Evolutionary conservation across 1,140 invertebrate species (phyloP).

Genomic region (Copidosoma floridanum): DNA sequence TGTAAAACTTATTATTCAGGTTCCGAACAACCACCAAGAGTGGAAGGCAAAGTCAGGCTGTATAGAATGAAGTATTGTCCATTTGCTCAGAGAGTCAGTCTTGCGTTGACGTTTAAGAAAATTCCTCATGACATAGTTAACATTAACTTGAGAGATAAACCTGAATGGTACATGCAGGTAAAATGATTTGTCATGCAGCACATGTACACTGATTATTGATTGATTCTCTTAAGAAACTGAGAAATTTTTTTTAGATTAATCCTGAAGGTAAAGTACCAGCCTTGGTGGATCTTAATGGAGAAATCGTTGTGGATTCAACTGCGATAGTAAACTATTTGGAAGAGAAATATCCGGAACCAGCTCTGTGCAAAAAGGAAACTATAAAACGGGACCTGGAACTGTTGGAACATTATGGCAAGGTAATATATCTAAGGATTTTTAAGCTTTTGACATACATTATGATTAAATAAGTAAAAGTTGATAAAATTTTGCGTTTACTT

Average conservation of each 20-base stretch:
- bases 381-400: conserved; percentile 57
- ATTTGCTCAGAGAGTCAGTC: conserved; percentile 58
- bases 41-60: conserved; percentile 53
- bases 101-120: conserved; percentile 60
- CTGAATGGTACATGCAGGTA: conserved; percentile 61
- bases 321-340: conserved; percentile 60
- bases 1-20: too few species aligned
- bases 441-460: conserved; percentile 6
- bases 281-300: conserved; percentile 54
- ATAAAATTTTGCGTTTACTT: too few species aligned
- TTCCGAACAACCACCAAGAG: conserved; percentile 50
- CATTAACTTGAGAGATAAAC: conserved; percentile 62
- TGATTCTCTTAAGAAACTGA: not conserved
- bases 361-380: conserved; percentile 52
- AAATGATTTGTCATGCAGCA: not conserved
- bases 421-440: conserved; percentile 27
- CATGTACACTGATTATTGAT: not conserved
- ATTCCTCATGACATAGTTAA: conserved; percentile 59
- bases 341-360: conserved; percentile 55
- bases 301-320: conserved; percentile 56
- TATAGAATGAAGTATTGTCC: conserved; percentile 67
- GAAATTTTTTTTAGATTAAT: conserved; percentile 50
- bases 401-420: conserved; percentile 50
- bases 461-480: not conserved
- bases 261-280: conserved; percentile 62